phyloP scores from a whole-genome alignment of 1,140 invertebrate species.

The Eurosta solidaginis region DNA sequence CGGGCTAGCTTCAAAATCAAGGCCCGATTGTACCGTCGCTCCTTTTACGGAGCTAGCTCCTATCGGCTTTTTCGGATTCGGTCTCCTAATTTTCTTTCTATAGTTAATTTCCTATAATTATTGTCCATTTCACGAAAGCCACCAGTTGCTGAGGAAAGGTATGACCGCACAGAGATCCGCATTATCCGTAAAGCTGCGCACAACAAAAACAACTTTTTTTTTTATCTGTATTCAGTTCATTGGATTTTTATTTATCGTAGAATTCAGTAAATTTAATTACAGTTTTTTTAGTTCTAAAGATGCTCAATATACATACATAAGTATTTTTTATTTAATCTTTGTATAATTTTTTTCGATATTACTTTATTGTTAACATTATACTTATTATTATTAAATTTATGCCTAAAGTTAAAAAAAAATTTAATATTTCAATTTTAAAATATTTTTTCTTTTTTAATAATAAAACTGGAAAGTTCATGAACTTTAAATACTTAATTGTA shows the following conservation, averaged over 20 bases:
- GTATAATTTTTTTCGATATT: neutral
- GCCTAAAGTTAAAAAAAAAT: neutral
- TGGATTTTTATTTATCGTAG: slow-evolving; percentile 27
- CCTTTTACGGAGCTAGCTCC: too few species aligned
- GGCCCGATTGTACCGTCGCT: too few species aligned
- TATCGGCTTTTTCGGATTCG: too few species aligned
- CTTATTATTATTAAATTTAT: slow-evolving; percentile 1
- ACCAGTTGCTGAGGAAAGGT: too few species aligned
- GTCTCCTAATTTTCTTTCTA: too few species aligned
- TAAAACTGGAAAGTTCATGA: too few species aligned
- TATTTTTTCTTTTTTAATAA: neutral
- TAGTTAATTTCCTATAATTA: too few species aligned
- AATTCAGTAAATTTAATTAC: slow-evolving; percentile 29
- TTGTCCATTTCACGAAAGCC: too few species aligned
- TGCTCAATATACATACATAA: slow-evolving; percentile 15
- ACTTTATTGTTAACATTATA: slow-evolving; percentile 21
- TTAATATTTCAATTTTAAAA: neutral
- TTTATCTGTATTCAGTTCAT: slow-evolving; percentile 24
- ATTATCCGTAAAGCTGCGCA: neutral
- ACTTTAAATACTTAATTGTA: too few species aligned
- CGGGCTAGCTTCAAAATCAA: too few species aligned
- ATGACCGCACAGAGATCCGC: neutral
- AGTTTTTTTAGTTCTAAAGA: slow-evolving; percentile 24
- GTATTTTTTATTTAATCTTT: neutral
- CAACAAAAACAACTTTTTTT: neutral